Conservation (phyloP, 2,888 invertebrate species). For the Amiota communis region DNA sequence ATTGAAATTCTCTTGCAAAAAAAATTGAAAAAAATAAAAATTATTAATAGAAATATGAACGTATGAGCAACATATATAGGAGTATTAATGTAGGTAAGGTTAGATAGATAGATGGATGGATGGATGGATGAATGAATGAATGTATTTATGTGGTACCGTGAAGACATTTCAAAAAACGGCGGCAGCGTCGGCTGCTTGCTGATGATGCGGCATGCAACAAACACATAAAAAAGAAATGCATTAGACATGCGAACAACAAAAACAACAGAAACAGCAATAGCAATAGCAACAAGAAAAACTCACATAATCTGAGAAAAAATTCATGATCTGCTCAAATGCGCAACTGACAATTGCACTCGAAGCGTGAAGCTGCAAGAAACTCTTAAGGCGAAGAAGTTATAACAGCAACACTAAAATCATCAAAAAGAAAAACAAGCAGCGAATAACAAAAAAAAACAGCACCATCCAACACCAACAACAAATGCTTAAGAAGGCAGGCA, state of each 20-base stretch:
- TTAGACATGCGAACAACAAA: slow-evolving; percentile 12
- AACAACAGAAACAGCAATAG: slow-evolving; percentile 4
- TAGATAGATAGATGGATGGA: too few relatives aligned
- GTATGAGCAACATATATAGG: not conserved
- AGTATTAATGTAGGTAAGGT: not conserved
- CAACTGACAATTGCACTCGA: slow-evolving; percentile 29
- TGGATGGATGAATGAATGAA: too few relatives aligned
- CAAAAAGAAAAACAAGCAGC: slow-evolving; percentile 15
- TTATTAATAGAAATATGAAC: slow-evolving; percentile 44
- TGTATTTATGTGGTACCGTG: too few relatives aligned
- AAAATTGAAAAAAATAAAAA: slow-evolving; percentile 55
- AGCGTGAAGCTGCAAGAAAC: slow-evolving; percentile 26
- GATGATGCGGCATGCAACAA: too few relatives aligned
- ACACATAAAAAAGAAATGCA: not conserved
- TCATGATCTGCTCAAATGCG: slow-evolving; percentile 28
- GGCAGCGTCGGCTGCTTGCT: too few relatives aligned
- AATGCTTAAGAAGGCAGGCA: not conserved
- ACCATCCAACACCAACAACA: not conserved
- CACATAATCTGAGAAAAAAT: slow-evolving; percentile 17
- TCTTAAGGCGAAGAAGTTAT: slow-evolving; percentile 9
- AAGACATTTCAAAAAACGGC: too few relatives aligned
- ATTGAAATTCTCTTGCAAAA: slow-evolving; percentile 64
- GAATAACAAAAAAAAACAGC: slow-evolving; percentile 21
- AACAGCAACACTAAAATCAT: slow-evolving; percentile 14
- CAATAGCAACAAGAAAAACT: too few relatives aligned